Conservation (phyloP, 2,797 vertebrate genomes). For the Mycteria americana region DNA sequence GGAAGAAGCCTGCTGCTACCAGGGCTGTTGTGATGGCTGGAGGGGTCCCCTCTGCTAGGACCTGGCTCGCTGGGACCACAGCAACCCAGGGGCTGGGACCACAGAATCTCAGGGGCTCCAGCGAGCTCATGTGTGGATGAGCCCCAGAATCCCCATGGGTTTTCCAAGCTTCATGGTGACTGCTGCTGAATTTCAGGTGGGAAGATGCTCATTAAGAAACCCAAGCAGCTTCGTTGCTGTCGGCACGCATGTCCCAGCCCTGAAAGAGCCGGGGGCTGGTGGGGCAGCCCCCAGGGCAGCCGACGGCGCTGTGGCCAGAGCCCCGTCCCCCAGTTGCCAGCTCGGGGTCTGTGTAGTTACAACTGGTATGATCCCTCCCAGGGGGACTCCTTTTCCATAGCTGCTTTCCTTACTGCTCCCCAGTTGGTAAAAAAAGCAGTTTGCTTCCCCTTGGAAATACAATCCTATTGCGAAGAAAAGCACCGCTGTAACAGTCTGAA, state of each 20-base stretch:
- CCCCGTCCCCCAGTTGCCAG: fast-evolving
- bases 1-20: neutral
- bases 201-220: neutral
- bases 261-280: neutral
- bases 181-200: neutral
- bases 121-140: fast-evolving
- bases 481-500: neutral
- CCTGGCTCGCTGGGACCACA: neutral
- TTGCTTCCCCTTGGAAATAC: neutral
- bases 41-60: neutral
- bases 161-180: neutral
- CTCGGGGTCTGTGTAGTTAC: neutral
- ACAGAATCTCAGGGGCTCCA: neutral
- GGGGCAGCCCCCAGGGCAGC: neutral
- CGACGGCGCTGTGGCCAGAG: fast-evolving
- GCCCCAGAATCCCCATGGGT: fast-evolving
- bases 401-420: neutral
- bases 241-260: fast-evolving
- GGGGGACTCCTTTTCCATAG: neutral
- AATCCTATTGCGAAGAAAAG: neutral
- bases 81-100: neutral
- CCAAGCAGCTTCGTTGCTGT: neutral
- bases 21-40: neutral
- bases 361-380: neutral
- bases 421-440: neutral